phyloP scores from a whole-genome alignment of 2,888 invertebrate genomes.

The Drosophila niveifrons region DNA sequence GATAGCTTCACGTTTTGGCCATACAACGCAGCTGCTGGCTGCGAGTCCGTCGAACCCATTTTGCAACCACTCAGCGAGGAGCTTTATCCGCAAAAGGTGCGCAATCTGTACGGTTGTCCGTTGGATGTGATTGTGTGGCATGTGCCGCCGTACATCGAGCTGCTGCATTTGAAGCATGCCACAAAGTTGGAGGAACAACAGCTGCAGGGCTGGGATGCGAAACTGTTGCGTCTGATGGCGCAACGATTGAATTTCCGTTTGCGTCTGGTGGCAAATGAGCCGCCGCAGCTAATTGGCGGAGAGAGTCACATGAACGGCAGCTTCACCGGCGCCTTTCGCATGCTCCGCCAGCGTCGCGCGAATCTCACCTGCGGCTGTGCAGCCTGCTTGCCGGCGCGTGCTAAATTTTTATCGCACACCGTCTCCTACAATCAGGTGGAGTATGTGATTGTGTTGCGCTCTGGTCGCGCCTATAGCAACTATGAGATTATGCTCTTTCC shows the following conservation, averaged over 20 bases:
- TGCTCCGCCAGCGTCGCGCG: conserved; percentile 54
- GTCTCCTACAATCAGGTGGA: conserved; percentile 53
- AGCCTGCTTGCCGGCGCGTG: conserved; percentile 54
- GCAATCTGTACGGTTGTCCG: conserved; percentile 74
- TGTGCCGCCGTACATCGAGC: conserved; percentile 55
- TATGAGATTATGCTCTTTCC: conserved; percentile 71
- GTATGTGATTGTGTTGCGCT: conserved; percentile 50
- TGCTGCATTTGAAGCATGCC: conserved; percentile 22
- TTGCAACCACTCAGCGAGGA: conserved; percentile 3
- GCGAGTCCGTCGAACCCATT: conserved; percentile 39
- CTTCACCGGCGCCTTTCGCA: conserved; percentile 56
- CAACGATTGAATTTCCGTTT: conserved; percentile 59
- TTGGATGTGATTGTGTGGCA: conserved; percentile 63
- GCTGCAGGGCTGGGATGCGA: conserved; percentile 57
- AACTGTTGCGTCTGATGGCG: conserved; percentile 50
- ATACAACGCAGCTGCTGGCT: conserved; percentile 30
- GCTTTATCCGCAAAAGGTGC: conserved; percentile 61
- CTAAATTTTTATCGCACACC: conserved; percentile 41
- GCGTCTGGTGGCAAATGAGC: conserved; percentile 54
- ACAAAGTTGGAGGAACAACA: background rate
- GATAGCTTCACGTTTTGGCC: conserved; percentile 48
- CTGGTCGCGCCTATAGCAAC: conserved; percentile 35
- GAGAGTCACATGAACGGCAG: conserved; percentile 53
- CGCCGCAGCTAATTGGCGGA: conserved; percentile 52
- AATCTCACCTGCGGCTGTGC: conserved; percentile 62